Evolutionary conservation across 2,888 invertebrate genomes (phyloP).

Genomic region (Diarsia dahlii): DNA sequence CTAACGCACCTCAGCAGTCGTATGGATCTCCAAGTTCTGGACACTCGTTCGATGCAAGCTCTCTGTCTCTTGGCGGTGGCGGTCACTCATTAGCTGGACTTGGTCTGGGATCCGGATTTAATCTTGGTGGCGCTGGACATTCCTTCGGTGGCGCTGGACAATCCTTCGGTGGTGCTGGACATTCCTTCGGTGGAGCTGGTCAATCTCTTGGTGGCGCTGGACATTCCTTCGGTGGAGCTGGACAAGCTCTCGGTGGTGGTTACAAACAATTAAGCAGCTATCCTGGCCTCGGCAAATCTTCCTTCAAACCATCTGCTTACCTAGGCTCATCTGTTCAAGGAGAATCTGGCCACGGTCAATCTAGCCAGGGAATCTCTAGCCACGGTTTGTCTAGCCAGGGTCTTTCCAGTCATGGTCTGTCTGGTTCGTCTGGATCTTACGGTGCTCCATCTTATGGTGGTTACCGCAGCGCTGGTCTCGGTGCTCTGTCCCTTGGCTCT

Average conservation of each 20-base stretch:
- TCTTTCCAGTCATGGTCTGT: slow-evolving; percentile 73
- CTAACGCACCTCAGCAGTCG: slow-evolving; percentile 67
- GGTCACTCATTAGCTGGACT: slow-evolving; percentile 72
- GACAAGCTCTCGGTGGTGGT: slow-evolving; percentile 74
- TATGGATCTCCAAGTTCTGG: slow-evolving; percentile 76
- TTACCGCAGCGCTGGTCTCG: slow-evolving; percentile 73
- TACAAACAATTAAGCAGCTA: slow-evolving; percentile 78
- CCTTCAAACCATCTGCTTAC: slow-evolving; percentile 88
- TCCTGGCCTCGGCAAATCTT: slow-evolving; percentile 77
- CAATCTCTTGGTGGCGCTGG: slow-evolving; percentile 61
- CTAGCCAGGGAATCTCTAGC: slow-evolving; percentile 53
- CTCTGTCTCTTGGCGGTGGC: slow-evolving; percentile 64
- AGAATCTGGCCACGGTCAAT: slow-evolving; percentile 78
- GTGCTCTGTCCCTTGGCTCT: slow-evolving; percentile 52
- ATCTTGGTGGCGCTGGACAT: slow-evolving; percentile 66
- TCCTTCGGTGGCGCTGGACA: slow-evolving; percentile 61
- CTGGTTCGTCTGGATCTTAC: slow-evolving; percentile 78
- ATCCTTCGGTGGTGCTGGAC: slow-evolving; percentile 64
- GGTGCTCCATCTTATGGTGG: slow-evolving; percentile 77
- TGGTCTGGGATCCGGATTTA: slow-evolving; percentile 61
- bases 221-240: slow-evolving; percentile 63
- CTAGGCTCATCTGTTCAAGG: slow-evolving; percentile 83
- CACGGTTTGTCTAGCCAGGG: slow-evolving; percentile 65
- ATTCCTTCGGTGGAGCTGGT: slow-evolving; percentile 66
- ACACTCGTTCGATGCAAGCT: slow-evolving; percentile 67